These are phyloP conservation scores for Ectemnius lituratus DNA, from an alignment of 2,888 invertebrate species.

Conservation along the genomic window DNA sequence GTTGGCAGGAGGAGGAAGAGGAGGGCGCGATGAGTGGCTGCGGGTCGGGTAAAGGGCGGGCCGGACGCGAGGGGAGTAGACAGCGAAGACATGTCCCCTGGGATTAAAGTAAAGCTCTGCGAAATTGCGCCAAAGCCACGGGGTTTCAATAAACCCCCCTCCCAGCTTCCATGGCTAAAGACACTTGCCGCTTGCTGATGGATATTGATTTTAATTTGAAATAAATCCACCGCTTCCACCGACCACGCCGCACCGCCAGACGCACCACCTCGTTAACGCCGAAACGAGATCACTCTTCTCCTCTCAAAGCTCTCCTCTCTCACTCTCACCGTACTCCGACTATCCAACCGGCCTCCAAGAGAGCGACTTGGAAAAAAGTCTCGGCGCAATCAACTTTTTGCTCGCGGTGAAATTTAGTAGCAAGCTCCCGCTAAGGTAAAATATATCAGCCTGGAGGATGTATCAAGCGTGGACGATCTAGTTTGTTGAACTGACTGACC, in stretches of 20 bases:
- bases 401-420: no score
- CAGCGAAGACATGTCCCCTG: constrained; percentile 60
- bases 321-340: no score
- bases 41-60: neutral
- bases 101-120: constrained; percentile 70
- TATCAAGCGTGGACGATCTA: no score
- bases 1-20: neutral
- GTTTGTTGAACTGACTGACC: no score
- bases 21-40: neutral
- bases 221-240: constrained; percentile 56
- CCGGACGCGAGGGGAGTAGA: constrained; percentile 14
- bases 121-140: constrained; percentile 69
- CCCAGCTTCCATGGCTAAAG: constrained; percentile 48
- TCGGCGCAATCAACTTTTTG: no score
- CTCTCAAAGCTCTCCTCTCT: neutral
- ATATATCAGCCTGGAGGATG: no score
- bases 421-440: no score
- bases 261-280: neutral
- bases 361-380: no score
- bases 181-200: constrained; percentile 35
- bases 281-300: no score
- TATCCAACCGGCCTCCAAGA: no score
- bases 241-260: neutral
- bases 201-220: constrained; percentile 68
- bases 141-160: constrained; percentile 71